A percentile compares a stretch with the other conserved stretches of the same genome.
phyloP scores from a whole-genome alignment of 2,797 vertebrate species.

The Hydrolagus colliei region DNA sequence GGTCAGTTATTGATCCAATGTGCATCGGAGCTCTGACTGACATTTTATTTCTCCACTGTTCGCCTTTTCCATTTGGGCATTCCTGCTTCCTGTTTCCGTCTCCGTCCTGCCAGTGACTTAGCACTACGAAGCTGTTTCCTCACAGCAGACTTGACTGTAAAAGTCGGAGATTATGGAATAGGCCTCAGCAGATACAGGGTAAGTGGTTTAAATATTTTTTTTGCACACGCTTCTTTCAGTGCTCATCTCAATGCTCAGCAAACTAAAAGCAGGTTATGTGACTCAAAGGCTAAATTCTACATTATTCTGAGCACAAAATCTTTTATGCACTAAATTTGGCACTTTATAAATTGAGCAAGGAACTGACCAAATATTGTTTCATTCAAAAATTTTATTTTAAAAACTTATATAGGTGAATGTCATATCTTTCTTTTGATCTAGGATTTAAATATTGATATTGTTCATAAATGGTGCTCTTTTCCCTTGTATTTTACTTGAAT shows the following conservation, averaged over 20 bases:
- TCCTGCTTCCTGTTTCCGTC: conserved; percentile 27
- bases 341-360: too few relatives aligned
- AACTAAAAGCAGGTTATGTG: background rate
- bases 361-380: background rate
- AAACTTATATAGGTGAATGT: background rate
- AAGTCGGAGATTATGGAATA: conserved; percentile 91
- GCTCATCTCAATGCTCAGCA: background rate
- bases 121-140: conserved; percentile 91
- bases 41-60: conserved; percentile 6
- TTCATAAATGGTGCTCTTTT: background rate
- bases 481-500: background rate
- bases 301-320: background rate
- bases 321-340: background rate
- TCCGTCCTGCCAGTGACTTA: conserved; percentile 66
- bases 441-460: background rate
- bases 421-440: background rate
- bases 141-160: conserved; percentile 86
- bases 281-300: background rate
- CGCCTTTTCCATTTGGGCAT: background rate
- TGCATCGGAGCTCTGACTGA: conserved; percentile 3
- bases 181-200: conserved; percentile 86
- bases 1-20: background rate
- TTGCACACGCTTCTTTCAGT: background rate
- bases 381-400: background rate
- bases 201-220: conserved; percentile 41